phyloP scores from a whole-genome alignment of 2,113 vertebrate species.

The Hippolais icterina region DNA sequence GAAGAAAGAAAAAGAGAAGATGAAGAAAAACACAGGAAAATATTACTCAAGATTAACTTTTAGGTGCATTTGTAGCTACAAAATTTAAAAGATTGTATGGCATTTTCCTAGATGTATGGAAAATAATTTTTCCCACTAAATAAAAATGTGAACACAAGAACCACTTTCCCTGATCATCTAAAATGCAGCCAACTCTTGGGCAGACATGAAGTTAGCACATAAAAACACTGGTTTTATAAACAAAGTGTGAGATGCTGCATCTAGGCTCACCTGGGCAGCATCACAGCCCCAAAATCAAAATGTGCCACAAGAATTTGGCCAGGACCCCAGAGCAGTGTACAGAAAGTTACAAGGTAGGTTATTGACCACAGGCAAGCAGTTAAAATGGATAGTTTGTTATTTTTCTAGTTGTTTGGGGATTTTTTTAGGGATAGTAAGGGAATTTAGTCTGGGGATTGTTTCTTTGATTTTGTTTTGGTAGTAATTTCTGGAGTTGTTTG shows the following conservation, averaged over 20 bases:
- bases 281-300: background rate
- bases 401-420: background rate
- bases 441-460: too few species aligned
- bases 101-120: background rate
- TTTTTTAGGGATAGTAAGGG: accelerated
- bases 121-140: background rate
- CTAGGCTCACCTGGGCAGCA: background rate
- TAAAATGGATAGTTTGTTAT: background rate
- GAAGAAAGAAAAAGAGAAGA: background rate
- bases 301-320: background rate
- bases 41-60: background rate
- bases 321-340: accelerated
- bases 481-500: background rate
- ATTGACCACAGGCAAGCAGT: background rate
- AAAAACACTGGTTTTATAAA: background rate
- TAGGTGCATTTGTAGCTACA: background rate
- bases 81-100: background rate
- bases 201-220: background rate
- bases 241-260: background rate
- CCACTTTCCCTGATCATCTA: background rate
- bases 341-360: background rate
- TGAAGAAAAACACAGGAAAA: background rate
- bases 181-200: background rate
- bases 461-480: background rate
- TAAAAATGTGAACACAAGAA: background rate